Conservation (phyloP, 2,797 vertebrate species). For the Pelochelys cantorii region DNA sequence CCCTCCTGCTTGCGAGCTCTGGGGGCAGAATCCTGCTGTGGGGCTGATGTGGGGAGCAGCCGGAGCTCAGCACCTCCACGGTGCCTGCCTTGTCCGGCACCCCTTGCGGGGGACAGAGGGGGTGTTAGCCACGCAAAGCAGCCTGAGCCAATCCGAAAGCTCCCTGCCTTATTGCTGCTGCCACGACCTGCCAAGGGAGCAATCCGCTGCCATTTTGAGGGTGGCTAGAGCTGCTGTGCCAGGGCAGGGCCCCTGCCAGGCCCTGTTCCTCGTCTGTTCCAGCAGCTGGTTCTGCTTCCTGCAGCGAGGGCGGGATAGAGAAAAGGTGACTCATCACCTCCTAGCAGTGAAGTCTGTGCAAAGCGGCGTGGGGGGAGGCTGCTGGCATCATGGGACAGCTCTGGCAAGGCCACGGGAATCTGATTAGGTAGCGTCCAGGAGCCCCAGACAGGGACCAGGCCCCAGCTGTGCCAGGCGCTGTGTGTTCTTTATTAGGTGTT, state of each 20-base stretch:
- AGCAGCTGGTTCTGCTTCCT: not conserved
- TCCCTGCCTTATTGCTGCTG: too few species aligned
- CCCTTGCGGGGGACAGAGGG: too few species aligned
- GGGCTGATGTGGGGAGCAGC: too few species aligned
- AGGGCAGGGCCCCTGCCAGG: not conserved
- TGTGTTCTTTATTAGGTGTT: too few species aligned
- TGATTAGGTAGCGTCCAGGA: not conserved
- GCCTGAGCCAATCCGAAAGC: not conserved
- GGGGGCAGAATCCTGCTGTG: too few species aligned
- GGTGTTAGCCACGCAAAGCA: not conserved
- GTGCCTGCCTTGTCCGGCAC: too few species aligned
- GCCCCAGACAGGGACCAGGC: too few species aligned
- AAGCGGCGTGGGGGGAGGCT: not conserved
- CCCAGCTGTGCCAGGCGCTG: not conserved
- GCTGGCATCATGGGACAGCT: not conserved
- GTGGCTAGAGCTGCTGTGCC: accelerated
- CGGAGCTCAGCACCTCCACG: too few species aligned
- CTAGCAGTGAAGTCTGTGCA: not conserved
- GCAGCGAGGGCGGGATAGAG: not conserved
- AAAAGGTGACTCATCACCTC: not conserved
- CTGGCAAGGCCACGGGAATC: not conserved
- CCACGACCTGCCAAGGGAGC: accelerated
- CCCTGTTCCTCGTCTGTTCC: not conserved
- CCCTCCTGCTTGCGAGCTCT: too few species aligned
- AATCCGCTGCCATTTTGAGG: not conserved